Base-by-base conservation (phyloP, 2,888 invertebrate genomes). In the Calameuta pallipes region DNA sequence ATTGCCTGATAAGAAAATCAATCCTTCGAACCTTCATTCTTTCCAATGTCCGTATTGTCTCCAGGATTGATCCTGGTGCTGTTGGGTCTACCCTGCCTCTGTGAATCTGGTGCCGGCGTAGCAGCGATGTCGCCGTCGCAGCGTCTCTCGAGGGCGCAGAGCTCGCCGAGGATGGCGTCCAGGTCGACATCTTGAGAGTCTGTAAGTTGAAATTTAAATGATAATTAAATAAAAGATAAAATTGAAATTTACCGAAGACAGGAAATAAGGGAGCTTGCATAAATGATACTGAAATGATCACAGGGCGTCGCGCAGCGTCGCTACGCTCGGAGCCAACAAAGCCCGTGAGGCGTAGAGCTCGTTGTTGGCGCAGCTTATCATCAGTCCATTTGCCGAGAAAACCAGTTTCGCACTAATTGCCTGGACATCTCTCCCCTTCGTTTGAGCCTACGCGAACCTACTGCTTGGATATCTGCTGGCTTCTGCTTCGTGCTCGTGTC, bases 181-280 rank as follows among this genome's bases (percentile, higher is more conserved):
- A 99, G 93, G 92, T 99, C 99, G 76, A 98, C 97, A 92, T 99
- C 98, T 90, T 98, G 98, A 34, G 97, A 97, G 92, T 98, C 98
- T 95, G 92, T 31, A 86, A 35, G 13, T 34, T 11, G 11, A 71
- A 23, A 23, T 56, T 56, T 0, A 0, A 0, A 56, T 23, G 56
- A 56, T 23, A 9, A 56, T 56, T 56, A 56, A 56, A 23, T 56
- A 56, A 56, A 2, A 56, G 2, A 23, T 56, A 56, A 56, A 56
- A 23, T 56, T 23, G 56, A 56, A 56, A 23, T 2, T 9, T 56
- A 9, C 6, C 23, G 9, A 56, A 56, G 9, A 56, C 56, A 56
- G 56, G 56, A 9, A 23, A 23, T 23, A 23, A 23, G 9, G 9
- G 9, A 23, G 41, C 6, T 23, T 56, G 9, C 23, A 56, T 6